Percentiles rank a stretch among this genome's conserved stretches.
phyloP scores from a whole-genome alignment of 2,797 vertebrate species.

The Lacerta bilineata region DNA sequence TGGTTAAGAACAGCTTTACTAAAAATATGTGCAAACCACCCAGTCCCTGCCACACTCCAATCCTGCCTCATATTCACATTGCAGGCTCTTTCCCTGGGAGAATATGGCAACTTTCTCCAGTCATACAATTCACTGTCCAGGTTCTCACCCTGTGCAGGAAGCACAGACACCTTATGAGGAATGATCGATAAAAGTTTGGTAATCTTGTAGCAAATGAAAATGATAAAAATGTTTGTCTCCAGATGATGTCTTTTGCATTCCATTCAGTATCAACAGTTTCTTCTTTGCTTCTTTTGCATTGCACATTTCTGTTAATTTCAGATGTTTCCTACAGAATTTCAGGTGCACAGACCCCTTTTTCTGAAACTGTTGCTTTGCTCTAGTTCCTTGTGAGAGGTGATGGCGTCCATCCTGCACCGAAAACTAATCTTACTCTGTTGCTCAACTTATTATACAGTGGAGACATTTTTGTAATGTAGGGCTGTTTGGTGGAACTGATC shows the following conservation, averaged over 20 bases:
- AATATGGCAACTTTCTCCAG: too few relatives aligned
- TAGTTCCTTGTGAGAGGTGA: neutral
- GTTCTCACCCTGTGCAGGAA: too few relatives aligned
- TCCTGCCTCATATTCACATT: too few relatives aligned
- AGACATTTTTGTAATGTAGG: neutral
- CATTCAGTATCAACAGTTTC: neutral
- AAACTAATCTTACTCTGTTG: neutral
- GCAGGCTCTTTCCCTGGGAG: too few relatives aligned
- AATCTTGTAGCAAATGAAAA: neutral
- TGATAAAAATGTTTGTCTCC: neutral
- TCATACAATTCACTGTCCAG: too few relatives aligned
- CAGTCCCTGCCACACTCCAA: too few relatives aligned
- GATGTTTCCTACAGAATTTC: neutral
- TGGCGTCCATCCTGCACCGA: too few relatives aligned
- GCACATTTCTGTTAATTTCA: neutral
- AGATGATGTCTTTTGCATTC: neutral
- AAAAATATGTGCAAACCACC: too few relatives aligned
- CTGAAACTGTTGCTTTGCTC: neutral
- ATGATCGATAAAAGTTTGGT: neutral
- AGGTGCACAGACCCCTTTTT: neutral
- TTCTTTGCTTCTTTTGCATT: neutral
- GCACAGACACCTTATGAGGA: too few relatives aligned
- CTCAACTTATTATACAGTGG: neutral
- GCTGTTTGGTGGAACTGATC: neutral
- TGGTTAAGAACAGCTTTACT: too few relatives aligned